These are phyloP conservation scores for Tenthredo amoena DNA, from an alignment of 2,888 invertebrate species.

Conservation along the genomic window DNA sequence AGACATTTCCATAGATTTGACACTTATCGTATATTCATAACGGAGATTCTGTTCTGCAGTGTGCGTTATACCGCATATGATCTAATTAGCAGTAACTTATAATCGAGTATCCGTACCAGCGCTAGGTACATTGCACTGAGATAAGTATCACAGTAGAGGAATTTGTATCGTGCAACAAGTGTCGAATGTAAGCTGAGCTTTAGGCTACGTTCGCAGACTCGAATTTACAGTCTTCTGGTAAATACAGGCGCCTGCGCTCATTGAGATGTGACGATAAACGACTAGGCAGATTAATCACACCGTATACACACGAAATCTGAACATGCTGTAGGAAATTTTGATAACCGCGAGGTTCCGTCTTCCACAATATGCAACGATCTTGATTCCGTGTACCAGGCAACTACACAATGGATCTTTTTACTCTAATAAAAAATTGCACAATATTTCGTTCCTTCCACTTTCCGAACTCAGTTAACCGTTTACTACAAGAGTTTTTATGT, in stretches of 20 bases:
- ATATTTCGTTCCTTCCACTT: not conserved
- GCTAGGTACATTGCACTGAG: not conserved
- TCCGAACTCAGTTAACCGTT: slow-evolving; percentile 15
- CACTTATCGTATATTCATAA: not conserved
- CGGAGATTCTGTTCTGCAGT: not conserved
- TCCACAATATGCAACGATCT: not conserved
- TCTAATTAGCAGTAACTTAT: slow-evolving; percentile 20
- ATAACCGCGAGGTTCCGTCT: not conserved
- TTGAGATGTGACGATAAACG: not conserved
- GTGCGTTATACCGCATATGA: not conserved
- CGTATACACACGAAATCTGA: not conserved
- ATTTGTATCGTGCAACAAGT: slow-evolving; percentile 43
- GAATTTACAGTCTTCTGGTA: not conserved
- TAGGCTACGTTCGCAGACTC: not conserved
- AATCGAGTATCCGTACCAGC: not conserved
- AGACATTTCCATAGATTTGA: not conserved
- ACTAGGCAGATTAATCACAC: not conserved
- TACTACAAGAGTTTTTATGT: slow-evolving; percentile 6
- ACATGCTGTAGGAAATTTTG: not conserved
- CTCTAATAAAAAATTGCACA: not conserved
- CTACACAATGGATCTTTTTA: not conserved
- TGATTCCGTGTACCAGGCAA: not conserved
- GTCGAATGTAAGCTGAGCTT: slow-evolving; percentile 38
- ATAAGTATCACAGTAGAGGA: slow-evolving; percentile 23
- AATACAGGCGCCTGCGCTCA: not conserved